These are phyloP conservation scores for Cinclus mexicanus DNA, from an alignment of 2,113 vertebrate species.

Conservation along the genomic window DNA sequence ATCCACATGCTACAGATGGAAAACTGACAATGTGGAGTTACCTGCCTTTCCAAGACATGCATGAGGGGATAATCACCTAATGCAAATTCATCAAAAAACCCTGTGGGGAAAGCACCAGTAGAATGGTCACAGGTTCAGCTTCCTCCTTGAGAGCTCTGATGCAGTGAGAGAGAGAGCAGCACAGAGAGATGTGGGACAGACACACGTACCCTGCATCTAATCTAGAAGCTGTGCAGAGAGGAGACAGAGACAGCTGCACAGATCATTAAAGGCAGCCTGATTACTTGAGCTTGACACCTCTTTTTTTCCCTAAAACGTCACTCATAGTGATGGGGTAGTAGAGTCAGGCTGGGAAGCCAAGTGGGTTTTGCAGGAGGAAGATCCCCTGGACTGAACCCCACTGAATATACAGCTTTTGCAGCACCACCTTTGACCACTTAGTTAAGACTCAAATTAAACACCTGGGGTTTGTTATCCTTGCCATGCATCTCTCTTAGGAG, in stretches of 20 bases:
- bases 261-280: background rate
- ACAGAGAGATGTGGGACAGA: background rate
- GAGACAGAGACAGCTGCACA: background rate
- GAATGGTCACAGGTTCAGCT: background rate
- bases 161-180: background rate
- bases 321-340: background rate
- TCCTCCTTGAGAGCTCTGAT: background rate
- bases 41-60: slow-evolving; percentile 49
- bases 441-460: background rate
- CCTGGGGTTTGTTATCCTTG: background rate
- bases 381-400: background rate
- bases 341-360: background rate
- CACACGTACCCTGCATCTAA: background rate
- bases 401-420: background rate
- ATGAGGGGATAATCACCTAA: slow-evolving; percentile 40
- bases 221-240: background rate
- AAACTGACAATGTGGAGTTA: slow-evolving; percentile 51
- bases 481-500: background rate
- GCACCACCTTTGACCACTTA: background rate
- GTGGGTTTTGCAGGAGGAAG: background rate
- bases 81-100: slow-evolving; percentile 30
- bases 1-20: slow-evolving; percentile 63
- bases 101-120: background rate
- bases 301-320: background rate
- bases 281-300: slow-evolving; percentile 10